A percentile compares a stretch with the other conserved stretches of the same genome.
Evolutionary conservation across 64 coral and sea anemone species (phyloP).

Genomic region (Pocillopora damicornis): DNA sequence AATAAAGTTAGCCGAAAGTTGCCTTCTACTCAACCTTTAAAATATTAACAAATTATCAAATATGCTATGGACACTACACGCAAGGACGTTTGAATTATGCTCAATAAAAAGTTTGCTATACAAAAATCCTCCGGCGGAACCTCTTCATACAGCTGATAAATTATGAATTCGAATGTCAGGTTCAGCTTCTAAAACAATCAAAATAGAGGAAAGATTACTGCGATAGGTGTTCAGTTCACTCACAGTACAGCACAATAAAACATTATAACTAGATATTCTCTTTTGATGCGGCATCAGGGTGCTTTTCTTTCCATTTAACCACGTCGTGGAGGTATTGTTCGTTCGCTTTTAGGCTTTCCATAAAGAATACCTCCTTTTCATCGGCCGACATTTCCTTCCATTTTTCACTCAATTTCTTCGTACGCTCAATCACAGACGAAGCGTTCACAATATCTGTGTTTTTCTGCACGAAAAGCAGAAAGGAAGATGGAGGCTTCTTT

Average conservation of each 20-base stretch:
- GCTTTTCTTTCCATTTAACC: not conserved
- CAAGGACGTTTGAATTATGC: too few species aligned
- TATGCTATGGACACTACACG: too few species aligned
- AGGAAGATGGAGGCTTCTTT: not conserved
- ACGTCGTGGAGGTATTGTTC: constrained; percentile 3
- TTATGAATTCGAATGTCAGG: too few species aligned
- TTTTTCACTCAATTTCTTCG: constrained; percentile 8
- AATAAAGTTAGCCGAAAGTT: too few species aligned
- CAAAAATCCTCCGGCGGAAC: too few species aligned
- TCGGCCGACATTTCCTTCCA: not conserved
- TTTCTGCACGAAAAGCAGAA: constrained; percentile 13
- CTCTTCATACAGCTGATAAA: too few species aligned
- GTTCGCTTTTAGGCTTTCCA: not conserved
- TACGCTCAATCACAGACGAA: not conserved
- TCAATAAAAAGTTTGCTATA: too few species aligned
- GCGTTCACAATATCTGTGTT: not conserved
- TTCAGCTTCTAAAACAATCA: too few species aligned
- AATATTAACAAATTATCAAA: too few species aligned
- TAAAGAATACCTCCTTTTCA: constrained; percentile 7
- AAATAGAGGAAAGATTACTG: too few species aligned
- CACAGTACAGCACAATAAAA: not conserved
- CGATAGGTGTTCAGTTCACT: too few species aligned
- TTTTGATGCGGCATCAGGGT: not conserved
- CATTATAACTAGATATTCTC: not conserved
- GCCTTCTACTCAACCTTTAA: too few species aligned